Percentiles rank a stretch among this genome's conserved stretches.
These are phyloP conservation scores for Peromyscus polionotus DNA, from an alignment of 2,113 vertebrate species.

Conservation along the genomic window DNA sequence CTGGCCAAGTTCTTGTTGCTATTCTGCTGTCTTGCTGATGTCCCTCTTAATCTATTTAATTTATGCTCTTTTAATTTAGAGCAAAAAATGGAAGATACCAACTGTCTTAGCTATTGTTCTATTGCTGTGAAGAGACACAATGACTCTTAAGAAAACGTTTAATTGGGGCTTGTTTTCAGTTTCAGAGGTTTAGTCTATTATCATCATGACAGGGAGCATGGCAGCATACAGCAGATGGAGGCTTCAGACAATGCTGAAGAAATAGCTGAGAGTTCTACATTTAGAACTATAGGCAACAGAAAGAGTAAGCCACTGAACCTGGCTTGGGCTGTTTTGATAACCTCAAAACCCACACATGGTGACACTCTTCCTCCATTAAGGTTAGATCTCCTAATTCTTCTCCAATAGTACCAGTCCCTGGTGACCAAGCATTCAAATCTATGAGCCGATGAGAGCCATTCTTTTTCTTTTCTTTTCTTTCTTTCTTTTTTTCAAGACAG, in stretches of 20 bases:
- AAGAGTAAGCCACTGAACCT: not conserved
- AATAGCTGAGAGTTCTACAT: not conserved
- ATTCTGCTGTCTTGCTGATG: not conserved
- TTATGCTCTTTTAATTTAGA: constrained; percentile 18
- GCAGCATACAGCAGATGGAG: not conserved
- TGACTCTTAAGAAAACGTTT: not conserved
- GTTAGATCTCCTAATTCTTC: not conserved
- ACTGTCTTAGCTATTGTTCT: not conserved
- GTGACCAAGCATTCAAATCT: not conserved
- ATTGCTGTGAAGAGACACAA: not conserved
- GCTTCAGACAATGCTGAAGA: not conserved
- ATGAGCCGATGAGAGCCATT: not conserved
- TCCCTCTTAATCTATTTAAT: constrained; percentile 3
- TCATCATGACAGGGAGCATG: not conserved
- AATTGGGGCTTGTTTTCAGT: not conserved
- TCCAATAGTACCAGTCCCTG: not conserved
- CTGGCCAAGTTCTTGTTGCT: not conserved
- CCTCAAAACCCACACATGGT: not conserved
- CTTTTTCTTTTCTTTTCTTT: not conserved
- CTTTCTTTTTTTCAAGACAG: no score
- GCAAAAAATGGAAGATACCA: not conserved
- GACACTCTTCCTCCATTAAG: not conserved
- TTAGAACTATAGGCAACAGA: not conserved
- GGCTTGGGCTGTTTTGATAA: not conserved
- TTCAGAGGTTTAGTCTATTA: not conserved